Evolutionary conservation across 2,113 vertebrate genomes (phyloP).

Genomic region (Tychaedon coryphoeus): DNA sequence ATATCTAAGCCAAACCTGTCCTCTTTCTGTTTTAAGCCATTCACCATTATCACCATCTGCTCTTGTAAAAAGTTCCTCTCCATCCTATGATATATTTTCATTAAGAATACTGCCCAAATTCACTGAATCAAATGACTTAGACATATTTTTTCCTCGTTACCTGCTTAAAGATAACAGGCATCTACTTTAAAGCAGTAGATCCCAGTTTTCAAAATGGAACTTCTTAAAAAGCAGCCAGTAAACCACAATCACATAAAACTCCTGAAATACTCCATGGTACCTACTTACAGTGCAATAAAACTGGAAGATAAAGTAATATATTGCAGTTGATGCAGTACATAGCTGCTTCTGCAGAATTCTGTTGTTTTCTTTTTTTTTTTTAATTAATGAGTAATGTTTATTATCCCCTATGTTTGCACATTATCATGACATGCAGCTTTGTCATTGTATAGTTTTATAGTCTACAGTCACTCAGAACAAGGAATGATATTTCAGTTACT

Average conservation of each 20-base stretch:
- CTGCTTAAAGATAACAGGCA: not conserved
- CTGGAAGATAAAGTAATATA: not conserved
- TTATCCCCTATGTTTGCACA: not conserved
- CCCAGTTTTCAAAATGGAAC: not conserved
- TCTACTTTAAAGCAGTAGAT: not conserved
- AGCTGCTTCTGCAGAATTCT: not conserved
- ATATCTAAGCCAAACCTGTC: not conserved
- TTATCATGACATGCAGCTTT: not conserved
- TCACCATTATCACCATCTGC: not conserved
- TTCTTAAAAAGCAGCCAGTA: not conserved
- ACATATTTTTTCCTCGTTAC: not conserved
- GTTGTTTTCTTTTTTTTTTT: not conserved
- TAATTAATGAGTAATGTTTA: not conserved
- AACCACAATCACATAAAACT: not conserved
- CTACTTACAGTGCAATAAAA: not conserved
- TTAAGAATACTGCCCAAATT: not conserved
- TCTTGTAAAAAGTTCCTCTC: not conserved
- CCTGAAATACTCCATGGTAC: not conserved
- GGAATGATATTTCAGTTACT: not conserved
- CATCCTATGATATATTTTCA: not conserved
- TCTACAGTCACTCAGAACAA: not conserved
- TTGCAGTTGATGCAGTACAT: not conserved
- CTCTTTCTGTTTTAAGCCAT: not conserved
- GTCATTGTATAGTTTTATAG: not conserved
- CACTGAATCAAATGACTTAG: not conserved